Evolutionary conservation across 2,113 vertebrate genomes (phyloP).

Genomic region (Odocoileus hemionus): DNA sequence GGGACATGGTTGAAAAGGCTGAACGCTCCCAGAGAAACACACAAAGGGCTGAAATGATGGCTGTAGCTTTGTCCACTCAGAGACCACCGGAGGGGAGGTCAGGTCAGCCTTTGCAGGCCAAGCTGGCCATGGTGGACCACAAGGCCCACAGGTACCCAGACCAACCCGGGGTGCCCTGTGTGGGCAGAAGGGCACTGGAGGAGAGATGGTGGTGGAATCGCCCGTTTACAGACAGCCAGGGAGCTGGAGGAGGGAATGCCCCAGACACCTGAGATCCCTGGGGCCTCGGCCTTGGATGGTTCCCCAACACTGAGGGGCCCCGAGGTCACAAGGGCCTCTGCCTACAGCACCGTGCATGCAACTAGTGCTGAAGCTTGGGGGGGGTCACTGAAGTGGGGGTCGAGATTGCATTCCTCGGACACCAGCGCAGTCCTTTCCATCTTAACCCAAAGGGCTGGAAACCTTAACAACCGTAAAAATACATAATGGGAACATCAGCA

Average conservation of each 20-base stretch:
- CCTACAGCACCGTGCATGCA: rapidly evolving
- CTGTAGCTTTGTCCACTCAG: neutral
- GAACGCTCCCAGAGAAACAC: neutral
- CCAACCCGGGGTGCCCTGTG: neutral
- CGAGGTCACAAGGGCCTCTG: neutral
- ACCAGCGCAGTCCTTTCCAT: too few relatives aligned
- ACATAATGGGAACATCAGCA: too few relatives aligned
- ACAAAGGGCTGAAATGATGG: neutral
- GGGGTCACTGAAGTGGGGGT: neutral
- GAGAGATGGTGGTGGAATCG: neutral
- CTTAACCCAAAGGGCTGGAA: too few relatives aligned
- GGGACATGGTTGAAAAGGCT: neutral
- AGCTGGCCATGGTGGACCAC: neutral
- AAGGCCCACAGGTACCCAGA: neutral
- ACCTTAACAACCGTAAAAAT: too few relatives aligned
- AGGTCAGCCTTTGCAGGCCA: neutral
- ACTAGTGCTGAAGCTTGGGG: neutral
- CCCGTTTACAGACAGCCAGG: neutral
- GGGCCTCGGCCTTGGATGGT: neutral
- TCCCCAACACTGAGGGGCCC: neutral
- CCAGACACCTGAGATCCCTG: neutral
- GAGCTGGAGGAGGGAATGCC: neutral
- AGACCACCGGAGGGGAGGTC: neutral
- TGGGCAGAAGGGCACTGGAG: neutral
- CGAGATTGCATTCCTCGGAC: rapidly evolving